Evolutionary conservation across 2,797 vertebrate species (phyloP).

Genomic region (Coluber constrictor): DNA sequence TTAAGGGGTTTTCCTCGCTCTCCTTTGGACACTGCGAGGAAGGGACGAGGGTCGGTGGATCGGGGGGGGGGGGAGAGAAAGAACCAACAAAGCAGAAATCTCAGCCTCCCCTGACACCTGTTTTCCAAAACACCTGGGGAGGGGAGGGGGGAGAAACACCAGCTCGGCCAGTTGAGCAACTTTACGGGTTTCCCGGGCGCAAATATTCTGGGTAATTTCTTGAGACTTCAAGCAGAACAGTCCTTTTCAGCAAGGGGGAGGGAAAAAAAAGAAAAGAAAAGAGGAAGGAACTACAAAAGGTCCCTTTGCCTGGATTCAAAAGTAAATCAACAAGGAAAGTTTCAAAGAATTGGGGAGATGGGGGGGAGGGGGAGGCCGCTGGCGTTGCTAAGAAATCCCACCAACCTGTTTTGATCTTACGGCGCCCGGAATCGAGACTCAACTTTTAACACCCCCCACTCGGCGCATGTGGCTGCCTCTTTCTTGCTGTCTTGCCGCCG

Average conservation of each 20-base stretch:
- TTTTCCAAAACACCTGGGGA: constrained; percentile 3
- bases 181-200: not conserved
- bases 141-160: not conserved
- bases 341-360: not conserved
- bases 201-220: not conserved
- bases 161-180: not conserved
- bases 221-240: not conserved
- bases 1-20: not conserved
- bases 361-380: too few species aligned
- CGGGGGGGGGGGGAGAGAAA: not conserved
- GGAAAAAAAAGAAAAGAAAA: not conserved
- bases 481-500: not conserved
- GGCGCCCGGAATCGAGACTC: constrained; percentile 9
- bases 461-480: constrained; percentile 26
- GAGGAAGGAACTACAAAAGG: not conserved
- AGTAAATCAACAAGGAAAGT: not conserved
- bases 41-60: too few species aligned
- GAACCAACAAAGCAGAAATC: not conserved
- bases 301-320: not conserved
- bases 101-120: constrained; percentile 4
- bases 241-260: not conserved
- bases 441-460: constrained; percentile 19
- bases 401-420: constrained; percentile 32
- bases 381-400: not conserved
- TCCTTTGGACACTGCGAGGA: not conserved